Evolutionary conservation across 2,113 vertebrate species (phyloP), one percentile per base, ranked within the genome.

Genomic region (Otus sunia): DNA sequence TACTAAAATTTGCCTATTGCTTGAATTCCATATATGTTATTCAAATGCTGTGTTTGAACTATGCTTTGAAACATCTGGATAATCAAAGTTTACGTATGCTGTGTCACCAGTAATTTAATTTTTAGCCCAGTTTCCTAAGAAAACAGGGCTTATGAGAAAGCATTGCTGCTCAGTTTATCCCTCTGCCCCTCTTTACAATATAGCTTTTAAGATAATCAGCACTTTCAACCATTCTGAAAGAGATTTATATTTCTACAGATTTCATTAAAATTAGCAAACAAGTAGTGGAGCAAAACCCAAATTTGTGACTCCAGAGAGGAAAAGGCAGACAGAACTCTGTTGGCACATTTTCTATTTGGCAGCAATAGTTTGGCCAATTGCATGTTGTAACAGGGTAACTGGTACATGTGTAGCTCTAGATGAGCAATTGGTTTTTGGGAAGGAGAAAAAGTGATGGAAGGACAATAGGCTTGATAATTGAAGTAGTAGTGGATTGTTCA

Each of bases 91-190:
- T 79, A 78, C 53, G 63, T 52, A 81, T 29, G 77, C 77, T 85
- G 32, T 47, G 62, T 88, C 63, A 81, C 26, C 32, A 80, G 41
- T 50, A 53, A 75, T 94, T 66, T 75, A 59, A 85, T 76, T 94
- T 91, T 93, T 86, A 83, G 45, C 36, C 55, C 67, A 52, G 79
- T 88, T 90, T 60, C 36, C 69, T 47, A 56, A 74, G 69, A 82
- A 94, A 96, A 75, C 27, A 52, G 27, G 22, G 45, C 49, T 95
- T 90, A 71, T 17, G 37, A 85, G 85, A 93, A 90, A 90, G 66
- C 17, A 74, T 11, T 85, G 73, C 22, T 5, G 3, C 36, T 82
- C 62, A 36, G 14, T 90, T 93, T 90, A 72, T 68, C 58, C 43
- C 36, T 68, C 49, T 56, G 23, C 30, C 37, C 10, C 14, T 55